phyloP scores from a whole-genome alignment of 2,113 vertebrate genomes.

The Candoia aspera region DNA sequence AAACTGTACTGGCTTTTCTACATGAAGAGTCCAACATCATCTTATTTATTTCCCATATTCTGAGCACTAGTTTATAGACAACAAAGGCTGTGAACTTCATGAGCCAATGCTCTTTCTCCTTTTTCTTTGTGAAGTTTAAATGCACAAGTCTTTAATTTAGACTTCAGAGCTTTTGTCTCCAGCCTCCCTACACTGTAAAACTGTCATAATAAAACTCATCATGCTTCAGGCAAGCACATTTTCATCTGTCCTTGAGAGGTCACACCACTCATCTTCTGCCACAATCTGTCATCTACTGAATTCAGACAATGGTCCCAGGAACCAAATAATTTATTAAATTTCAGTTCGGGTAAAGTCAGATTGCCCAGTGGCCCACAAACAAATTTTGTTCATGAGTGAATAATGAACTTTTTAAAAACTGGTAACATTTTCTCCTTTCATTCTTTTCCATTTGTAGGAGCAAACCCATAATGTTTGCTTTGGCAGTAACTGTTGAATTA shows the following conservation, averaged over 20 bases:
- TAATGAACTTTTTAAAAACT: neutral
- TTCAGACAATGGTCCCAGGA: neutral
- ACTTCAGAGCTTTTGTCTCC: neutral
- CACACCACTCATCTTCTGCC: neutral
- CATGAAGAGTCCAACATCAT: too few species aligned
- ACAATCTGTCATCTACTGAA: neutral
- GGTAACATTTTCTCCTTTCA: neutral
- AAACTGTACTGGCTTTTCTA: too few species aligned
- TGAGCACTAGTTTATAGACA: neutral
- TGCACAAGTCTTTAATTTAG: neutral
- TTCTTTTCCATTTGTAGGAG: neutral
- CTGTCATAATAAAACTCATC: neutral
- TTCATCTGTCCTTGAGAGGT: neutral
- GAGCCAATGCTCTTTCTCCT: neutral
- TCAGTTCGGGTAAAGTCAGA: neutral
- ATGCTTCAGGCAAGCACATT: neutral
- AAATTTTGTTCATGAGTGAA: neutral
- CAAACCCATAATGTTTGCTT: neutral
- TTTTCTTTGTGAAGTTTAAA: neutral
- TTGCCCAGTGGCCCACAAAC: neutral
- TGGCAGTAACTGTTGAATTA: neutral
- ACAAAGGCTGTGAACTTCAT: neutral
- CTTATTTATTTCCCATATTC: neutral
- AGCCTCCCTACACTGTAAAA: neutral
- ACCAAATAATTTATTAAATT: slow-evolving; percentile 1